Evolutionary conservation across 2,113 vertebrate species (phyloP), one percentile per base, ranked within the genome.

Genomic region (Pogonocichla stellata): DNA sequence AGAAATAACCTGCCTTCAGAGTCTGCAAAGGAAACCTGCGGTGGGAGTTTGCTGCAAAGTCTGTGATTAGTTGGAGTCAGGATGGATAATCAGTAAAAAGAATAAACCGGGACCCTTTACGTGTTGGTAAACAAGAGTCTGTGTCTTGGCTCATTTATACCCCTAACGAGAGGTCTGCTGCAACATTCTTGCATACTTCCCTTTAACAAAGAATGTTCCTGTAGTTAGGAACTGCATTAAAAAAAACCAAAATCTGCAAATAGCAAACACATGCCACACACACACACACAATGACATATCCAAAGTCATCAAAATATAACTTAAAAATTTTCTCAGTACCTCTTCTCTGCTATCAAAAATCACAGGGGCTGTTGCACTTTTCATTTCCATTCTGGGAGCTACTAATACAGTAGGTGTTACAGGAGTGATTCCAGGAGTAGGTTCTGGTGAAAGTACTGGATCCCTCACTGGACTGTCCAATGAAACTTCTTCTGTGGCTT

Each of bases 401-500:
- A 99, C 97, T 93, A 98, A 97, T 47, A 98, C 97, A 66, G 98
- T 98, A 36, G 98, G 99, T 3, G 98, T 99, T 88, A 99, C 98
- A 82, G 99, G 98, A 24, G 99, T 99, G 95, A 99, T 98, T 91
- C 98, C 98, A 25, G 99, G 98, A 43, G 98, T 99, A 47, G 98
- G 98, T 20, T 99, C 99, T 38, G 99, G 98, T 14, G 99, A 99
- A 33, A 99, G 97, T 71, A 99, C 97, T 34, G 98, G 98, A 31
- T 99, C 99, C 61, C 98, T 98, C 97, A 99, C 99, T 17, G 99
- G 99, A 96, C 99, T 99, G 96, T 99, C 99, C 97, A 99, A 91
- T 31, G 99, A 99, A 64, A 99, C 99, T 92, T 99, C 99, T 94
- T 99, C 99, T 85, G 99, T 99, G 36, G 98, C 98, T 96, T 99